Evolutionary conservation across 1,140 invertebrate species (phyloP).

Genomic region (Panulirus ornatus): DNA sequence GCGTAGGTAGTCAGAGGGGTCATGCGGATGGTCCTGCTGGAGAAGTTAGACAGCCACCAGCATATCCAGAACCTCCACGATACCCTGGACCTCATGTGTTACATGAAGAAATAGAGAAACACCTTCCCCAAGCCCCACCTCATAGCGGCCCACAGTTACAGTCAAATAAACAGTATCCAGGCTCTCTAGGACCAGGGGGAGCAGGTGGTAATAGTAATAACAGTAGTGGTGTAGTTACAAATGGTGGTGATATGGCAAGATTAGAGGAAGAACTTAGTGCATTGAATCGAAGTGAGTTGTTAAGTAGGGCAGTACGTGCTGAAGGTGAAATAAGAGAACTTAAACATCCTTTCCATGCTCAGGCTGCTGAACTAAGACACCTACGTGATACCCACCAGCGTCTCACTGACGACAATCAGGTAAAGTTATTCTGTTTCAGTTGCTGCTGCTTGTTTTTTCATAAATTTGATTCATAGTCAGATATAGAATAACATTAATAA

Average conservation of each 20-base stretch:
- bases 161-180: conserved; percentile 34
- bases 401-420: conserved; percentile 75
- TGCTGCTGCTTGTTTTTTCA: no score
- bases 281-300: conserved; percentile 24
- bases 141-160: neutral
- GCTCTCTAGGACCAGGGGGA: conserved; percentile 20
- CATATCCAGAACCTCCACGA: conserved; percentile 65
- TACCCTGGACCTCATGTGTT: conserved; percentile 57
- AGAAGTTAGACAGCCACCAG: conserved; percentile 47
- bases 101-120: conserved; percentile 33
- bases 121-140: neutral
- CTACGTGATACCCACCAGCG: conserved; percentile 66
- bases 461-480: no score
- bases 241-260: conserved; percentile 17
- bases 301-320: conserved; percentile 2
- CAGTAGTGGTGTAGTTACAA: conserved; percentile 6
- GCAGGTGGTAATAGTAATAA: conserved; percentile 23
- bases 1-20: neutral
- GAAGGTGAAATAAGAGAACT: conserved; percentile 49
- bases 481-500: no score
- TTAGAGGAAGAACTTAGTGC: conserved; percentile 44
- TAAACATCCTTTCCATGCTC: conserved; percentile 18
- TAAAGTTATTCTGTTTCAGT: no score
- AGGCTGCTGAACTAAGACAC: conserved; percentile 61
- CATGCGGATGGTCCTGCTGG: conserved; percentile 29